Conservation (phyloP, 2,797 vertebrate species). For the Scolopax bukidnonensis region DNA sequence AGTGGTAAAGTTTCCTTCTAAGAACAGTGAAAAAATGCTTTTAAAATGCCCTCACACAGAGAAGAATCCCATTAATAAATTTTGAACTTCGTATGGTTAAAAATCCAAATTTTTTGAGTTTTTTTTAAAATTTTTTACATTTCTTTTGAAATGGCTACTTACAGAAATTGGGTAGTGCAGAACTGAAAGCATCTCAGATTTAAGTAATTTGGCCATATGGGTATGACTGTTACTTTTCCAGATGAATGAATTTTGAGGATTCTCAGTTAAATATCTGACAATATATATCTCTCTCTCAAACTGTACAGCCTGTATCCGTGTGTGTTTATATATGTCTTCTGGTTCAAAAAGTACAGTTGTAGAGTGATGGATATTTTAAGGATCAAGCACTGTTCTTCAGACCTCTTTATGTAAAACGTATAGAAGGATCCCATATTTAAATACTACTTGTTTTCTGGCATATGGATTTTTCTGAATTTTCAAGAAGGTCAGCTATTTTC, state of each 20-base stretch:
- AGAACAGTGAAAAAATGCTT: neutral
- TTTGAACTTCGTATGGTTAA: neutral
- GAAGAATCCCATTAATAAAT: neutral
- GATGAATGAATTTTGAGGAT: neutral
- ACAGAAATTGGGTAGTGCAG: neutral
- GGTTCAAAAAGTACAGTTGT: conserved; percentile 3
- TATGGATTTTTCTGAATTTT: neutral
- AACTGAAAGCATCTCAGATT: neutral
- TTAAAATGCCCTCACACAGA: neutral
- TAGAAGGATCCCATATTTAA: neutral
- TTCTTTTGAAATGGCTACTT: neutral
- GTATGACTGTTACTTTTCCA: neutral
- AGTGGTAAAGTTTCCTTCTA: neutral
- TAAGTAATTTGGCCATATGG: neutral
- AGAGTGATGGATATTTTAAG: conserved; percentile 17
- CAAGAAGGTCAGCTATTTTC: neutral
- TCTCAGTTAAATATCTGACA: neutral
- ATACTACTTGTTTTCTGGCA: neutral
- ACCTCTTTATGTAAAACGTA: neutral
- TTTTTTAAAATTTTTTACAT: neutral
- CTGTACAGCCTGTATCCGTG: neutral
- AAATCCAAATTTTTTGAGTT: neutral
- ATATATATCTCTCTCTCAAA: neutral
- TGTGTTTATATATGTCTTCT: neutral
- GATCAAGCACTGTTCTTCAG: neutral